Evolutionary conservation across 2,113 vertebrate species (phyloP), one percentile per base, ranked within the genome.

Genomic region (Tauraco erythrolophus): DNA sequence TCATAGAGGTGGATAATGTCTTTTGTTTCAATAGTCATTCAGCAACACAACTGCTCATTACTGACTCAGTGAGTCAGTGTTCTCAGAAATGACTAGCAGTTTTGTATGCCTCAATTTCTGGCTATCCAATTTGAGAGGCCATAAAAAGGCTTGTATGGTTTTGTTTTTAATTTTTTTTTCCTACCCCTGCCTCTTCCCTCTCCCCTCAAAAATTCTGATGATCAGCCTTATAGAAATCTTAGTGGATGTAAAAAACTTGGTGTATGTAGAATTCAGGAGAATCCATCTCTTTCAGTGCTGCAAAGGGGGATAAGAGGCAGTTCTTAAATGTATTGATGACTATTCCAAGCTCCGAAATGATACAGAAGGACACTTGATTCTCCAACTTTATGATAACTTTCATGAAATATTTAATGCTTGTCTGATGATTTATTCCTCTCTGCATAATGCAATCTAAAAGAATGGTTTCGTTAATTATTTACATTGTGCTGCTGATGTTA

Each of bases 391-490:
- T 37, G 24, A 94, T 37, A 96, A 81, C 54, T 94, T 96, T 53
- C 76, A 92, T 97, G 81, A 96, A 97, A 95, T 96, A 94, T 96
- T 97, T 97, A 96, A 77, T 89, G 70, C 24, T 87, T 87, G 31
- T 93, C 94, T 97, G 91, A 97, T 97, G 95, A 95, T 80, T 95
- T 90, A 93, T 97, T 95, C 96, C 75, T 93, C 57, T 69, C 71
- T 94, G 89, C 69, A 85, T 95, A 94, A 94, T 70, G 88, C 53
- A 86, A 19, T 94, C 78, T 96, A 78, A 92, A 96, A 96, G 70
- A 89, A 88, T 76, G 64, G 48, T 86, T 79, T 97, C 0, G 7
- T 97, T 97, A 97, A 97, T 98, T 98, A 96, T 97, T 96, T 97
- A 97, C 39, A 27, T 24, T 53, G 35, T 48, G 56, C 89, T 96